Evolutionary conservation across 2,797 vertebrate genomes (phyloP), one percentile per base, ranked within the genome.

Genomic region (Salarias fasciatus): DNA sequence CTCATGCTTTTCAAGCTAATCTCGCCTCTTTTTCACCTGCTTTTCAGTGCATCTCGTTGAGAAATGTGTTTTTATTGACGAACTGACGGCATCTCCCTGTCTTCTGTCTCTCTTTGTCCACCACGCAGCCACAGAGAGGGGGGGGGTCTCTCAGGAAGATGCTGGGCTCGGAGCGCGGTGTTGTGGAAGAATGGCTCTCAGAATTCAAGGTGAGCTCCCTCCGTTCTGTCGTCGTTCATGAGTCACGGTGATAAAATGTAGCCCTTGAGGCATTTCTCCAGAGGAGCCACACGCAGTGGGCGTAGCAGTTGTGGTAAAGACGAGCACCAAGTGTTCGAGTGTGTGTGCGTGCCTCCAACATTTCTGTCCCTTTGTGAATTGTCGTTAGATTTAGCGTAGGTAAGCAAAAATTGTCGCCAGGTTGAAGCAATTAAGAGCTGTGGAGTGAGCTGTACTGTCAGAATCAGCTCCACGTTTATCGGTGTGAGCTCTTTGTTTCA

Each of bases 171-270:
- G 95, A 98, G 90, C 93, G 94, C 70, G 88, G 94, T 53, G 94
- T 98, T 12, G 96, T 99, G 49, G 96, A 99, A 94, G 97, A 99
- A 94, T 99, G 97, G 97, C 94, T 99, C 78, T 98, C 95, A 72
- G 96, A 99, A 94, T 99, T 97, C 95, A 99, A 99, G 97, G 97
- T 99, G 89, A 92, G 64, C 42, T 8, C 28, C 18, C 8, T 4
- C 11, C 18, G 5, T 54, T 24, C 30, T 9, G 28, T 43, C 62
- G 35, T 12, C 9, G 55, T n/a, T 60, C 63, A 56, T 6, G 18
- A 24, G 47, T 71, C 55, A 47, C 28, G 30, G 42, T 13, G 13
- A 24, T 57, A 11, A 76, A 83, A 66, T 78, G 92, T 91, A 86
- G 81, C 54, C 56, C 50, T 12, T 8, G 53, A 63, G 38, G 47